A percentile compares a stretch with the other conserved stretches of the same genome.
These are phyloP conservation scores for Brachionus angularis DNA, from an alignment of 1,140 invertebrate species.

Conservation along the genomic window DNA sequence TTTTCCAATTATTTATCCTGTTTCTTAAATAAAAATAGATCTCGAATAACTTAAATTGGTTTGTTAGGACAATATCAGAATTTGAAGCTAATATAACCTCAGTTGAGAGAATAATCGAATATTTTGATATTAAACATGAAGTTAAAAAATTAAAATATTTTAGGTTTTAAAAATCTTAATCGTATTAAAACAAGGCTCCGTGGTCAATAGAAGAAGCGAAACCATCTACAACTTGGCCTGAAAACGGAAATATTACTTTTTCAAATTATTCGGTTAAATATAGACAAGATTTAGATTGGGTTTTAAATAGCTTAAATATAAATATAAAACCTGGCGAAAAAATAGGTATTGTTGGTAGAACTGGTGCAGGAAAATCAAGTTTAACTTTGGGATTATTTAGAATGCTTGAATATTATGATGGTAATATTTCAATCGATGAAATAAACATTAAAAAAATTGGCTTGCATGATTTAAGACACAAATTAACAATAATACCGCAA, in stretches of 20 bases:
- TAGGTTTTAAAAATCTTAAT: background rate
- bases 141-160: background rate
- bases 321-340: conserved; percentile 58
- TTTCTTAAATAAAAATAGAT: background rate
- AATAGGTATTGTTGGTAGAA: conserved; percentile 74
- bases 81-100: conserved; percentile 96
- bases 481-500: conserved; percentile 81
- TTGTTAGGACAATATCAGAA: conserved; percentile 91
- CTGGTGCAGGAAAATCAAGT: conserved; percentile 85
- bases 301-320: conserved; percentile 50
- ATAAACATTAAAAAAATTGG: conserved; percentile 65
- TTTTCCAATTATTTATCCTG: no score
- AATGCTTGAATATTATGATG: conserved; percentile 59
- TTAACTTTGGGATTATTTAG: conserved; percentile 63
- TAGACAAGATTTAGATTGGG: conserved; percentile 50
- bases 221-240: conserved; percentile 61
- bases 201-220: conserved; percentile 48
- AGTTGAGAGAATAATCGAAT: conserved; percentile 94
- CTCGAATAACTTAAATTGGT: conserved; percentile 85
- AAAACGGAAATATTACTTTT: conserved; percentile 61
- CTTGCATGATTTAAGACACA: conserved; percentile 67
- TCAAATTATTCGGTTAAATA: conserved; percentile 54
- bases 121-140: conserved; percentile 71
- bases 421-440: conserved; percentile 66
- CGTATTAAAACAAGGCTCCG: conserved; percentile 48